These are phyloP conservation scores for Resseliella maxima DNA, from an alignment of 2,888 invertebrate genomes.

Conservation along the genomic window DNA sequence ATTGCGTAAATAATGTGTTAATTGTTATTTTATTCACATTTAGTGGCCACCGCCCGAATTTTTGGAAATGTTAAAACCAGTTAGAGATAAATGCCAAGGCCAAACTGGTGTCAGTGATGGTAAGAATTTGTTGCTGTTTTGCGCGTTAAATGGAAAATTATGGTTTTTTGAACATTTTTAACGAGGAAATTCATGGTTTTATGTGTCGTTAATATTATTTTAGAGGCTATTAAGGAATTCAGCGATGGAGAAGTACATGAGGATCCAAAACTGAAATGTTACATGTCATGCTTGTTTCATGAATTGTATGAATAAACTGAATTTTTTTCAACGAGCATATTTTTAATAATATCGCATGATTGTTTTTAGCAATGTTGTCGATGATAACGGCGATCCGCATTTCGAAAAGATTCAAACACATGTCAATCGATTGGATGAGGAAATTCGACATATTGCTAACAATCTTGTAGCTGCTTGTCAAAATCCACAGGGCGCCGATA, in stretches of 20 bases:
- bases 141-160: background rate
- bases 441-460: conserved; percentile 60
- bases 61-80: conserved; percentile 60
- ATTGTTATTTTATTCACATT: conserved; percentile 21
- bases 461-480: conserved; percentile 62
- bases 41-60: conserved; percentile 62
- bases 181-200: too few relatives aligned
- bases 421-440: background rate
- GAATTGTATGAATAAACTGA: conserved; percentile 57
- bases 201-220: conserved; percentile 48
- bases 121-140: conserved; percentile 57
- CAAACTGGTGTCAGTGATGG: conserved; percentile 62
- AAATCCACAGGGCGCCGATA: conserved; percentile 62
- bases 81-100: conserved; percentile 61
- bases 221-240: conserved; percentile 62
- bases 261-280: conserved; percentile 63
- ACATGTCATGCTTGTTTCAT: conserved; percentile 64
- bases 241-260: conserved; percentile 63
- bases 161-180: background rate
- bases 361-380: conserved; percentile 57
- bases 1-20: background rate
- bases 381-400: conserved; percentile 63
- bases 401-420: conserved; percentile 61
- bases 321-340: background rate
- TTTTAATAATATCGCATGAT: background rate